Base-by-base conservation (phyloP, 2,888 invertebrate genomes). In the Apodemia duryi region DNA sequence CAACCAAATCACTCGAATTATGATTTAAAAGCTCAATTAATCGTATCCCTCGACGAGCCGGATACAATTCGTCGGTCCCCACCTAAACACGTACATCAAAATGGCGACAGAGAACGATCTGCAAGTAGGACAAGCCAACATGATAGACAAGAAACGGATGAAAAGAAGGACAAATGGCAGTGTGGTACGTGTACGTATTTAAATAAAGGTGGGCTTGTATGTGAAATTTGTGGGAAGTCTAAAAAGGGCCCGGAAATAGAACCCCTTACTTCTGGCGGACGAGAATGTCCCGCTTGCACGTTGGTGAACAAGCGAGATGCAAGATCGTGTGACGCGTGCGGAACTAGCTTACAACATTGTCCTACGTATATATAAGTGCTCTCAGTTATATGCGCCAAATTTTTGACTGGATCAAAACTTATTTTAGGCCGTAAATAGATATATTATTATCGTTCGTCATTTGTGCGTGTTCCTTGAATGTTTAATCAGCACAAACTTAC, bases 201-300 rank as follows among this genome's bases (percentile, higher is more conserved):
- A 13, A 96, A 96, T 76, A 82, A 82, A 2, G 74, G 80, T 0
- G 74, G 77, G 0, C 81, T 82, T 32, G 92, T 93, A 32, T 96
- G 96, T 77, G 95, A 95, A 69, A 96, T 96, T 93, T 96, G 96
- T 75, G 94, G 94, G 32, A 96, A 95, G 77, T 94, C 94, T 0
- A 91, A 90, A 65, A 80, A 79, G 61, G 94, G 94, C 0, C 93
- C 94, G 6, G 94, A 94, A 74, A 91, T 93, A 35, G 92, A 93
- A 69, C 95, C 95, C 0, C 85, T 96, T 61, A 94, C 94, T 28
- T 94, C 95, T 10, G 96, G 96, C 0, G 96, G 96, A 0, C 92
- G 95, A 62, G 94, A 96, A 79, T 96, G 96, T 72, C 94, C 95
- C 0, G 87, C 94, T 38, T 96, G 96, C 79, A 96, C 96, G 2